A percentile compares a stretch with the other conserved stretches of the same genome.
Conservation (phyloP, 2,888 invertebrate genomes). For the Tetranychus piercei region DNA sequence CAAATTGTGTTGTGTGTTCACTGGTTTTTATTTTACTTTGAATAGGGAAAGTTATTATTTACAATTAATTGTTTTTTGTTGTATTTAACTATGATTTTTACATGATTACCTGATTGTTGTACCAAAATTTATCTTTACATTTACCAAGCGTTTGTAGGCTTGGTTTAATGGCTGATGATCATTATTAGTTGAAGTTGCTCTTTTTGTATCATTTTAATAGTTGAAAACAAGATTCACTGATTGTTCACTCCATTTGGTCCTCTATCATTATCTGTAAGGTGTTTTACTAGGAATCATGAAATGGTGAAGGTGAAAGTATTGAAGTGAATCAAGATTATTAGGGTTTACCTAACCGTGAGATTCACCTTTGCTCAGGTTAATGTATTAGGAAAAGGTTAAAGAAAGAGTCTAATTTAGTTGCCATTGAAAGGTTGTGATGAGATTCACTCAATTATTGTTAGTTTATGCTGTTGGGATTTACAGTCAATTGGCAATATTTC, state of each 20-base stretch:
- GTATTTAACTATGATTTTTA: no score
- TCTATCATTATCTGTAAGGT: background rate
- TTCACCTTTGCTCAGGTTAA: background rate
- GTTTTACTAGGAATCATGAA: background rate
- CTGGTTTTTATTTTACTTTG: no score
- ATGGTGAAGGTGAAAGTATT: background rate
- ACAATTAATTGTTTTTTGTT: no score
- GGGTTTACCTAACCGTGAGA: background rate
- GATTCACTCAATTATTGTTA: background rate
- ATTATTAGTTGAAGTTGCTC: no score
- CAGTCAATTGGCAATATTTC: conserved; percentile 2
- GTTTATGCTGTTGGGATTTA: background rate
- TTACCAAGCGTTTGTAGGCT: no score
- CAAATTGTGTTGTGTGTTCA: no score
- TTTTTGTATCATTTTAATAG: background rate
- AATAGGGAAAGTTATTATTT: no score
- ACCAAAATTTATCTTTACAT: no score
- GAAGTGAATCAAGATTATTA: background rate
- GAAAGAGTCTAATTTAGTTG: background rate
- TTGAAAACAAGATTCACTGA: background rate
- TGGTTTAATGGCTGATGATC: no score
- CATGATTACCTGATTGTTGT: no score
- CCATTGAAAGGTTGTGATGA: no score
- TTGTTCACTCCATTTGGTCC: background rate
- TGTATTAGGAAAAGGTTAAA: background rate